Evolutionary conservation across 2,797 vertebrate genomes (phyloP).

Genomic region (Cynodonichthys magdalenae): DNA sequence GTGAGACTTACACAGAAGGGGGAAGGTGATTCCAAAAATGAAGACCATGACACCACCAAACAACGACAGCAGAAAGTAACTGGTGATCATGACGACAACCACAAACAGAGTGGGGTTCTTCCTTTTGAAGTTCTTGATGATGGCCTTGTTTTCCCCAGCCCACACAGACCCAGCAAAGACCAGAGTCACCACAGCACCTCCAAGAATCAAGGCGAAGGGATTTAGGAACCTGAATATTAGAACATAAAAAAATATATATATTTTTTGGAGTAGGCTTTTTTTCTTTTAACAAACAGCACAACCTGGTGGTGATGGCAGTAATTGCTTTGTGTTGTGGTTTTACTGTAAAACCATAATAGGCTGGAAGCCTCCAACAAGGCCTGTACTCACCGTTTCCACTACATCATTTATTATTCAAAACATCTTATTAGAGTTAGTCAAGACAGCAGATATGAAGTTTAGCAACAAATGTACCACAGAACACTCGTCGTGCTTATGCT

Average conservation of each 20-base stretch:
- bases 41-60: conserved; percentile 96
- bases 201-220: conserved; percentile 94
- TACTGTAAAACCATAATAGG: conserved; percentile 7
- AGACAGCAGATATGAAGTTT: background rate
- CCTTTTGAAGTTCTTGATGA: conserved; percentile 92
- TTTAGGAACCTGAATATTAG: conserved; percentile 86
- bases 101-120: conserved; percentile 91
- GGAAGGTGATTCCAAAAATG: conserved; percentile 95
- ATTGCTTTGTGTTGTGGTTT: background rate
- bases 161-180: conserved; percentile 93
- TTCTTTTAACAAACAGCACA: conserved; percentile 48
- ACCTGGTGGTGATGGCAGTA: conserved; percentile 45
- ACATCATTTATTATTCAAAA: conserved; percentile 24
- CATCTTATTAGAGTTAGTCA: background rate
- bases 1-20: conserved; percentile 90
- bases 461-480: no score
- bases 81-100: conserved; percentile 86
- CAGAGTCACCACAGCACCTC: conserved; percentile 88
- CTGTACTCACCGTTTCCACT: conserved; percentile 35
- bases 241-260: conserved; percentile 48
- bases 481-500: no score
- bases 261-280: background rate
- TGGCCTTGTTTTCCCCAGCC: conserved; percentile 91
- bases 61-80: conserved; percentile 93
- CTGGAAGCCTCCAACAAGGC: conserved; percentile 29